These are phyloP conservation scores for Laticauda laticaudata DNA, from an alignment of 2,113 vertebrate species.

Conservation along the genomic window DNA sequence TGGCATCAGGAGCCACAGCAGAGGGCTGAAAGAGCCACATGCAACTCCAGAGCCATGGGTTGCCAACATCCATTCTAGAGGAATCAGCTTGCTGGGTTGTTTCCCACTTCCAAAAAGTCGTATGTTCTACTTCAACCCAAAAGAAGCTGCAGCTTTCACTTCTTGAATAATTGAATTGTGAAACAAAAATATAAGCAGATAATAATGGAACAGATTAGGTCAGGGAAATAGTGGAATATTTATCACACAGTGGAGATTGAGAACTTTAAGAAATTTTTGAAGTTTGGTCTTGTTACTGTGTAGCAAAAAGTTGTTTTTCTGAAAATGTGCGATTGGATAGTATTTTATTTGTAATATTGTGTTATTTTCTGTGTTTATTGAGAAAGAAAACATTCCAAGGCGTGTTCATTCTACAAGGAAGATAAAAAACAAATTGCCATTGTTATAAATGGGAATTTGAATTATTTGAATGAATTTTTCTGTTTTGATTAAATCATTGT, in stretches of 20 bases:
- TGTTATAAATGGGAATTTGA: not conserved
- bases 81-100: not conserved
- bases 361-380: not conserved
- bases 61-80: not conserved
- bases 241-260: not conserved
- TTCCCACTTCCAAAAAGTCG: not conserved
- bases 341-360: not conserved
- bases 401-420: not conserved
- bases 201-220: not conserved
- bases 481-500: not conserved
- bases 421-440: not conserved
- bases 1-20: no score
- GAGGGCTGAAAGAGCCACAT: no score
- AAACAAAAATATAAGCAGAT: not conserved
- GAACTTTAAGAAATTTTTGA: not conserved
- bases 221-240: no score
- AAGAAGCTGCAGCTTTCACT: not conserved
- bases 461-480: not conserved
- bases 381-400: not conserved
- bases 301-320: not conserved
- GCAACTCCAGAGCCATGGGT: no score
- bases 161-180: not conserved
- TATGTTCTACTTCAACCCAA: not conserved
- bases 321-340: not conserved
- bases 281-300: not conserved